Evolutionary conservation across 2,888 invertebrate genomes (phyloP), one percentile per base, ranked within the genome.

Genomic region (Junonia oenone): DNA sequence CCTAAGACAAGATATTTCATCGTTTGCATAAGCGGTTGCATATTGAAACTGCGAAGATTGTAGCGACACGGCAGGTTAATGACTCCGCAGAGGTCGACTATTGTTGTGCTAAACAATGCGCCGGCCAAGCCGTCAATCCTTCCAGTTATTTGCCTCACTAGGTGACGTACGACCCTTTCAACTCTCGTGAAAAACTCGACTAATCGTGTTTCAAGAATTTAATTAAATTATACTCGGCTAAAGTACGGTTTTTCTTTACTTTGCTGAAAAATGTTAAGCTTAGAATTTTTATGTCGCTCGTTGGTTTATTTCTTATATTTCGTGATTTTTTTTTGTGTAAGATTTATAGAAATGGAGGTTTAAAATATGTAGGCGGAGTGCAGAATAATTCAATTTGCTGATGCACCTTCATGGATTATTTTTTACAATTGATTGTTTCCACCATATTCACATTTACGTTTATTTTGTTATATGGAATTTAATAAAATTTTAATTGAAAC

Each of bases 81-180:
- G 89, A 89, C 88, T 85, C 78, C 80, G 72, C 78, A 71, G 82
- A 86, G 89, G 88, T 85, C 81, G 80, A 17, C 88, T 76, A 89
- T 90, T 90, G 90, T 90, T 86, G 81, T 81, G 74, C 78, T 81
- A 84, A 88, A 90, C 90, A 90, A 90, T 90, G 81, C 85, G 71
- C 65, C 74, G 75, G 70, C 75, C 71, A 73, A 75, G 71, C 74
- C 83, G 79, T 80, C 85, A 81, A 81, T 84, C 81, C 82, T 81
- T 70, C 74, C 74, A 79, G 81, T 78, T 79, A 81, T 78, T 77
- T 78, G 81, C 77, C 76, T 79, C 76, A 80, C 78, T 81, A 80
- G 78, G 76, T 80, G 81, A 82, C 78, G 78, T 68, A 69, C 73
- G 75, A 78, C 78, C 79, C 79, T 81, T 79, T 80, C 17, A 71